Base-by-base conservation (phyloP, 2,113 vertebrate species). In the Paraplagusia blochii region DNA sequence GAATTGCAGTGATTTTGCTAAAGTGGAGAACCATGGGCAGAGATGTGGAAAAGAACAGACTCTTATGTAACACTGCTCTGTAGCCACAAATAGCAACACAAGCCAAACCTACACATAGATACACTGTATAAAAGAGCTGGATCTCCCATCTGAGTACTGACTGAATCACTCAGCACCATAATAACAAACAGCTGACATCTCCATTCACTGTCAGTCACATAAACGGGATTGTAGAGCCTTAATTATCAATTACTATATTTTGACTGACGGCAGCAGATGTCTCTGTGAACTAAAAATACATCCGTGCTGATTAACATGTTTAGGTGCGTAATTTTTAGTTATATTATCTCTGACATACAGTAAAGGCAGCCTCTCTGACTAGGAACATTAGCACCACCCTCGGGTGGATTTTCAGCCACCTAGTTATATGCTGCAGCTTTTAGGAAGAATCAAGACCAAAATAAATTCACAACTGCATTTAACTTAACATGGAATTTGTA, bases 221-320 rank as follows among this genome's bases (percentile, higher is more conserved):
- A 53, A 34, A 8, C 29, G 38, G 58, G 68, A 81, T 76, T 51
- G 43, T 42, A 44, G 50, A 52, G 43, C 36, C 34, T 48, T 66
- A 50, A 72, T 69, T 59, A 79, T 36, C 17, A 77, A 79, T 78
- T n/a, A n/a, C n/a, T 84, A 80, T 5, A 61, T 35, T 60, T 44
- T 83, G 83, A 88, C 62, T 74, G 80, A 84, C 66, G 15, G 83
- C 48, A 72, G 50, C 83, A 85, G 46, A 58, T 87, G 83, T 51
- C 50, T 66, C 52, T 67, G 43, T 53, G 66, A 76, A 79, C 81
- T 70, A 84, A 81, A 64, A 80, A 82, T 86, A 88, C 33, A 74
- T 67, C 34, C 42, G 68, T 39, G 11, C 50, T 53, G 69, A 69
- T 57, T 54, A 67, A 79, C 58, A 67, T 53, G 44, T 44, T 50